Conservation (phyloP, 2,797 vertebrate species). For the Sebastes iracundus region DNA sequence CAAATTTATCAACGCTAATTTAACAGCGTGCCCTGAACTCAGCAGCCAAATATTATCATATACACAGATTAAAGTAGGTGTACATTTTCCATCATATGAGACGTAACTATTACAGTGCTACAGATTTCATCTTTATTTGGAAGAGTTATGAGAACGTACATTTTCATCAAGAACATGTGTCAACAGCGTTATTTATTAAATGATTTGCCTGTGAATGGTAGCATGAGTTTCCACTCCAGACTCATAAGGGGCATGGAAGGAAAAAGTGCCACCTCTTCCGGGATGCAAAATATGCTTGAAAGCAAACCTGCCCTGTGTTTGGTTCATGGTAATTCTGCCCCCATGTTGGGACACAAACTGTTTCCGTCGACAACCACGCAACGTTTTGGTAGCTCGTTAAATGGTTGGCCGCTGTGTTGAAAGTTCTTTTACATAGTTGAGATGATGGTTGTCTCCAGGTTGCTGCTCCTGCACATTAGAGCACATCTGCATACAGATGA, state of each 20-base stretch:
- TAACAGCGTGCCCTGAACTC: too few species aligned
- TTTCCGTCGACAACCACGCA: fast-evolving
- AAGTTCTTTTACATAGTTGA: too few species aligned
- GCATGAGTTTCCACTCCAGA: neutral
- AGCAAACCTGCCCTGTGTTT: neutral
- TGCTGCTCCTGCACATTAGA: too few species aligned
- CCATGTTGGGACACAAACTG: neutral
- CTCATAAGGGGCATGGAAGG: neutral
- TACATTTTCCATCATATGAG: too few species aligned
- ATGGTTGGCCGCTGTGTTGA: too few species aligned
- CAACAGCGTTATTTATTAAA: neutral
- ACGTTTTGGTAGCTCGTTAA: too few species aligned
- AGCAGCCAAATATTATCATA: too few species aligned
- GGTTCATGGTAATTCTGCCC: neutral
- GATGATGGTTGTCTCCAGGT: too few species aligned
- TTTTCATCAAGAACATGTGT: neutral
- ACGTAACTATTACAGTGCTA: neutral
- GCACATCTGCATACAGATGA: too few species aligned
- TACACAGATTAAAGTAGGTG: too few species aligned
- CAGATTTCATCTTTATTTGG: neutral
- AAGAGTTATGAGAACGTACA: neutral
- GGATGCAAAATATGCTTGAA: neutral
- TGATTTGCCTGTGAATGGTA: neutral
- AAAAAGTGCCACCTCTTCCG: neutral
- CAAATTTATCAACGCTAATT: too few species aligned